Base-by-base conservation (phyloP, 1,140 invertebrate genomes). In the Panagrolaimus sp. region DNA sequence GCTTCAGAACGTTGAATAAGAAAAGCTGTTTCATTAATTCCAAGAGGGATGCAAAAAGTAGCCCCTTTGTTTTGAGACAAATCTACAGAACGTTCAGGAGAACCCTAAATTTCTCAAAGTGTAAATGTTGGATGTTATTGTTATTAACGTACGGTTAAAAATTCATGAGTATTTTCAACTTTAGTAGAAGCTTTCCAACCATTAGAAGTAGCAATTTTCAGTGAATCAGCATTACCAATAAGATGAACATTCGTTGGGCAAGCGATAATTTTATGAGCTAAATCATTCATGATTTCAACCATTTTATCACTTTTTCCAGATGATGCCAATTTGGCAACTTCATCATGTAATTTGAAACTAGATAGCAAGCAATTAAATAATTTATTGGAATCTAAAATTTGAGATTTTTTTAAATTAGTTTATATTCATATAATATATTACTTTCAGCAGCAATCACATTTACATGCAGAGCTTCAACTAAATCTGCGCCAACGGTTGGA, bases 1-100 rank as follows among this genome's bases (percentile, higher is more conserved):
- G 79, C 62, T 62, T 67, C 61, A 9, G 70, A 43, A 23, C 87
- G 84, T 81, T 91, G 90, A 68, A 86, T 85, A 23, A 92, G 85
- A 84, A 88, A 92, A 1, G 87, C 87, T 0, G 90, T 91, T 83
- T 94, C 91, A 61, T 90, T 87, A 44, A 89, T 89, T 27, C 91
- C 91, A 13, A 20, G 27, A 1, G 51, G 51, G n/a, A 57, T 57
- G n/a, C 14, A n/a, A 27, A 25, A 57, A 27, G 51, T 57, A 20
- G n/a, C 20, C 4, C 51, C 51, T 11, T 25, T 20, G n/a, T 27
- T 27, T 11, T 25, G 14, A 20, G 51, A 57, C 1, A 25, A 16
- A 20, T 57, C 51, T 11, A 25, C 13, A 4, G 51, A 57, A 4
- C n/a, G n/a, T 38, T 38, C 31, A 2, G 31, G 7, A 7, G 31